Conservation (phyloP, 2,888 invertebrate species). For the Caenorhabditis sinica region DNA sequence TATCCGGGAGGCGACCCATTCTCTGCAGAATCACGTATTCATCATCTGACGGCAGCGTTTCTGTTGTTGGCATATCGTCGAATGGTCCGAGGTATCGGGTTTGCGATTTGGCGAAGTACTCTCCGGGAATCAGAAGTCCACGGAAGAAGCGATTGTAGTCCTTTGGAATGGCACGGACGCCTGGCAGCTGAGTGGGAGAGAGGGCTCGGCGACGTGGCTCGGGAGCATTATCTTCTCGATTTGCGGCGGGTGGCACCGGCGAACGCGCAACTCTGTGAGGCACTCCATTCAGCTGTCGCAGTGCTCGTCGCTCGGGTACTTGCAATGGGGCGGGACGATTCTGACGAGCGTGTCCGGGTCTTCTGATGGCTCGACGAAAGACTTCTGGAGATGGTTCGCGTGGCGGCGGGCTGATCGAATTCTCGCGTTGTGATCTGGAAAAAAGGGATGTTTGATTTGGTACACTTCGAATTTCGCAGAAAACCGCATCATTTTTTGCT, state of each 20-base stretch:
- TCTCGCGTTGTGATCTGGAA: not conserved
- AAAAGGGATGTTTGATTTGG: not conserved
- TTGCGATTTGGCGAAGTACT: conserved; percentile 65
- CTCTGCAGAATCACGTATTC: conserved; percentile 61
- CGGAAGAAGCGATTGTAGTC: conserved; percentile 56
- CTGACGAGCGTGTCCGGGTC: not conserved
- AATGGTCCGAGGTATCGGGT: conserved; percentile 62
- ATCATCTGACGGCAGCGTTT: conserved; percentile 40
- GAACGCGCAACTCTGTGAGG: not conserved
- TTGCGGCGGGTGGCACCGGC: not conserved
- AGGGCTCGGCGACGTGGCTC: conserved; percentile 32
- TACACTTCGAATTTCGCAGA: not conserved
- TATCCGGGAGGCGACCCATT: conserved; percentile 69
- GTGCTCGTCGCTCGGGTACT: conserved; percentile 20
- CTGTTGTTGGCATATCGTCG: conserved; percentile 35
- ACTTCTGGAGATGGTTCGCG: conserved; percentile 10
- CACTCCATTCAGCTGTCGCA: conserved; percentile 12
- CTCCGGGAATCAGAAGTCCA: conserved; percentile 60
- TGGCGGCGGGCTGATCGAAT: conserved; percentile 1
- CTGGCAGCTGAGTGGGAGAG: conserved; percentile 62
- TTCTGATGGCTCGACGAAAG: conserved; percentile 1
- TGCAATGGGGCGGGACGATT: conserved; percentile 7
- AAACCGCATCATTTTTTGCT: no score
- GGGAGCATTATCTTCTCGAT: not conserved
- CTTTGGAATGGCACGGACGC: conserved; percentile 63